Percentiles rank a stretch among this genome's conserved stretches.
Conservation (phyloP, 2,113 vertebrate genomes). For the Urocitellus parryii region DNA sequence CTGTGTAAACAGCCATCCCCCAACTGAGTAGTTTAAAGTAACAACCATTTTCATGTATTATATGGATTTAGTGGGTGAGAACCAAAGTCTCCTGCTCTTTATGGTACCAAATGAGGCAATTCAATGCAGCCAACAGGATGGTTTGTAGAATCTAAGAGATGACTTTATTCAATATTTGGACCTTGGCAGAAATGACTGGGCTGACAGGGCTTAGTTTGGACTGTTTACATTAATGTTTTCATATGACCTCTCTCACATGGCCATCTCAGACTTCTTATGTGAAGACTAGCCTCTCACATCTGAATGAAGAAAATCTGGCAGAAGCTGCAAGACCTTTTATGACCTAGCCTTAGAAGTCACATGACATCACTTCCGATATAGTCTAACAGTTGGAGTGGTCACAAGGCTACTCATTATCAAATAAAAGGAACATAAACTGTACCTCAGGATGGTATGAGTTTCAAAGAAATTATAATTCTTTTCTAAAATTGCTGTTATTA, state of each 20-base stretch:
- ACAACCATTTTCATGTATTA: not conserved
- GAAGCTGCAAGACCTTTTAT: not conserved
- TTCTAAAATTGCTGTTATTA: not conserved
- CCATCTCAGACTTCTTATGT: not conserved
- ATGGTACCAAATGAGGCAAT: not conserved
- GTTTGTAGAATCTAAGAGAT: not conserved
- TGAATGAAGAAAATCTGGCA: not conserved
- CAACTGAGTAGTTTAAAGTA: not conserved
- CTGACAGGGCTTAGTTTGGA: too few relatives aligned
- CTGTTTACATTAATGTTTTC: not conserved
- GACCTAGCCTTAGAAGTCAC: not conserved
- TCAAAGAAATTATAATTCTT: not conserved
- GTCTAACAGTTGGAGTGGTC: not conserved
- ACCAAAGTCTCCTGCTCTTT: not conserved
- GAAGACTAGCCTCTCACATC: not conserved
- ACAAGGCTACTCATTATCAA: not conserved
- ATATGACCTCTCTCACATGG: not conserved
- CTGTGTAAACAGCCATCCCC: not conserved
- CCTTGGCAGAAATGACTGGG: not conserved
- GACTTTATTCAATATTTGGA: not conserved
- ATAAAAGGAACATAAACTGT: not conserved
- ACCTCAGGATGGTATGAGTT: not conserved
- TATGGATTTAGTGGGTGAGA: not conserved
- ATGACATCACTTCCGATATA: not conserved
- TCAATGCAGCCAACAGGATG: not conserved